Evolutionary conservation across 2,888 invertebrate species (phyloP).

Genomic region (Hoplodrina ambigua): DNA sequence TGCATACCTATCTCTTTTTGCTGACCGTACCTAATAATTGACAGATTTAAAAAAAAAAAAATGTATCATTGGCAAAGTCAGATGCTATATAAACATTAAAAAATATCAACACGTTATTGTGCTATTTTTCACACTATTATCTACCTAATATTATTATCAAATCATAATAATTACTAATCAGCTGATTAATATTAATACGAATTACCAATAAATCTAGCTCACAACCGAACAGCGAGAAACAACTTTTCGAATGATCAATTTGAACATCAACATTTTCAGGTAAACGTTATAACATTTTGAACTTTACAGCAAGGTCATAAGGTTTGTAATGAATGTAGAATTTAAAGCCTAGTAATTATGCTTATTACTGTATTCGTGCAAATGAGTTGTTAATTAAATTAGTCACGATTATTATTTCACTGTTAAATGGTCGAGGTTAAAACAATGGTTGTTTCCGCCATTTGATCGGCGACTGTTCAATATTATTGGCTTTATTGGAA

Average conservation of each 20-base stretch:
- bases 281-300: constrained; percentile 2
- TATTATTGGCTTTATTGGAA: not conserved
- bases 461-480: constrained; percentile 35
- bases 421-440: constrained; percentile 30
- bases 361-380: constrained; percentile 12
- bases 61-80: no score
- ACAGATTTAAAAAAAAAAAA: no score
- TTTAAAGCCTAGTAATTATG: not conserved
- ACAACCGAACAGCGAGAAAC: not conserved
- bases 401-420: constrained; percentile 32
- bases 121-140: no score
- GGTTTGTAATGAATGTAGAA: not conserved
- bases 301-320: not conserved
- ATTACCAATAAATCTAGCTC: not conserved
- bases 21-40: no score
- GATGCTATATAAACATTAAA: no score
- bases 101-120: no score
- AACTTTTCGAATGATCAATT: not conserved
- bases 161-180: not conserved
- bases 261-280: not conserved
- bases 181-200: not conserved
- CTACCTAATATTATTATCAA: no score
- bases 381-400: constrained; percentile 45
- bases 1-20: no score
- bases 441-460: constrained; percentile 34